phyloP scores from a whole-genome alignment of 2,113 vertebrate species.

The Epinephelus moara region DNA sequence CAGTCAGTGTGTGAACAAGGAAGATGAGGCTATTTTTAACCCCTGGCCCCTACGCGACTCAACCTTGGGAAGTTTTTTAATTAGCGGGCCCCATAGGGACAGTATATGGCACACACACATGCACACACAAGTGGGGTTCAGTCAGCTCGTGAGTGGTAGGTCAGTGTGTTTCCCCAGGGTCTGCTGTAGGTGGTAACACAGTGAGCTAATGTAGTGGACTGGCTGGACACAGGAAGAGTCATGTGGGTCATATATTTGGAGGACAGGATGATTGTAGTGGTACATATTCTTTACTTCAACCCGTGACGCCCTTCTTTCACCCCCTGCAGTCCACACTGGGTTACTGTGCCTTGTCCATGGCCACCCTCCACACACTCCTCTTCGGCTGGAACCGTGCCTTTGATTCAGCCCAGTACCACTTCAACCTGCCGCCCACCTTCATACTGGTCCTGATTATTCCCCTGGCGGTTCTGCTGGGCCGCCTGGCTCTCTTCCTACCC shows the following conservation, averaged over 20 bases:
- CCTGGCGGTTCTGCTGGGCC: slow-evolving; percentile 86
- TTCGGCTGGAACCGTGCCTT: slow-evolving; percentile 92
- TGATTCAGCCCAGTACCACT: slow-evolving; percentile 86
- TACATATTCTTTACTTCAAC: not conserved
- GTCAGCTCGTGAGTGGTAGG: slow-evolving; percentile 50
- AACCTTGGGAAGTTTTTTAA: slow-evolving; percentile 38
- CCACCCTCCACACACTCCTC: slow-evolving; percentile 91
- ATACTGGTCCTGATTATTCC: slow-evolving; percentile 89
- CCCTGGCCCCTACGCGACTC: not conserved
- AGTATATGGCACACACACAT: not conserved
- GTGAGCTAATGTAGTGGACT: slow-evolving; percentile 37
- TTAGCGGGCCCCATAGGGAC: slow-evolving; percentile 11
- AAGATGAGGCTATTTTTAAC: slow-evolving; percentile 3
- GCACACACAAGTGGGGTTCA: slow-evolving; percentile 7
- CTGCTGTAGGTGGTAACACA: slow-evolving; percentile 8
- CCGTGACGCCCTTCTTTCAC: not conserved
- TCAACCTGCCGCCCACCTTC: slow-evolving; percentile 94
- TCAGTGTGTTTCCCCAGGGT: slow-evolving; percentile 44
- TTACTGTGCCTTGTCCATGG: slow-evolving; percentile 87
- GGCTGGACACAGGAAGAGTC: slow-evolving; percentile 5
- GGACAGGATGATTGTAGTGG: not conserved
- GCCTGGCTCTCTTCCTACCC: slow-evolving; percentile 86
- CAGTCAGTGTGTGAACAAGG: not conserved
- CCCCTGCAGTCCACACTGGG: slow-evolving; percentile 90
- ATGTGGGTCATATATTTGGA: not conserved